A percentile compares a stretch with the other conserved stretches of the same genome.
These are phyloP conservation scores for Metallyticus violacea DNA, from an alignment of 2,888 invertebrate genomes.

Conservation along the genomic window DNA sequence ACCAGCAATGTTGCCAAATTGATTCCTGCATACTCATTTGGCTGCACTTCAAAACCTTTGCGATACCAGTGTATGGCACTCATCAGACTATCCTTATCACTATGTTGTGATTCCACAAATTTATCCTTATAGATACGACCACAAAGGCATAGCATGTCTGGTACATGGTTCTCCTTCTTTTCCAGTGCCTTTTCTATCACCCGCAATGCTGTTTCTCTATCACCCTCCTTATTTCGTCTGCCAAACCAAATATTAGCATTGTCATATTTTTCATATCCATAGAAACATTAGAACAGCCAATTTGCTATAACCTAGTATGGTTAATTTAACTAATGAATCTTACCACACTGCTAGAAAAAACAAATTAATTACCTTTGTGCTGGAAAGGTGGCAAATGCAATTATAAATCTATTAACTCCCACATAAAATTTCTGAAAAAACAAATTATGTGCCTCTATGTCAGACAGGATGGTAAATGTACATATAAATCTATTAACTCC, in stretches of 20 bases:
- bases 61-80: constrained; percentile 97
- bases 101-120: constrained; percentile 93
- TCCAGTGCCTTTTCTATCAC: constrained; percentile 90
- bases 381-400: too few species aligned
- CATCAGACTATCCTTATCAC: constrained; percentile 80
- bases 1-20: constrained; percentile 96
- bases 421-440: too few species aligned
- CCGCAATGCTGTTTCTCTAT: constrained; percentile 87
- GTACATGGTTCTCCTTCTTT: constrained; percentile 91
- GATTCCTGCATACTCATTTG: constrained; percentile 98
- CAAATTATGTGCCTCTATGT: too few species aligned
- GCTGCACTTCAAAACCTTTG: constrained; percentile 96
- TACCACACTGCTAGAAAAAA: too few species aligned
- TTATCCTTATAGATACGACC: constrained; percentile 96
- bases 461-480: too few species aligned
- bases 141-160: constrained; percentile 95
- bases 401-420: too few species aligned
- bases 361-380: too few species aligned
- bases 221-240: constrained; percentile 89
- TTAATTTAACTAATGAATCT: too few species aligned
- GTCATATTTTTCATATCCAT: too few species aligned
- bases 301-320: too few species aligned
- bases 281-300: too few species aligned
- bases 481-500: too few species aligned
- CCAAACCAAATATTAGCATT: constrained; percentile 33